These are phyloP conservation scores for Enteromius trimaculatus DNA, from an alignment of 2,797 vertebrate genomes.

Conservation along the genomic window DNA sequence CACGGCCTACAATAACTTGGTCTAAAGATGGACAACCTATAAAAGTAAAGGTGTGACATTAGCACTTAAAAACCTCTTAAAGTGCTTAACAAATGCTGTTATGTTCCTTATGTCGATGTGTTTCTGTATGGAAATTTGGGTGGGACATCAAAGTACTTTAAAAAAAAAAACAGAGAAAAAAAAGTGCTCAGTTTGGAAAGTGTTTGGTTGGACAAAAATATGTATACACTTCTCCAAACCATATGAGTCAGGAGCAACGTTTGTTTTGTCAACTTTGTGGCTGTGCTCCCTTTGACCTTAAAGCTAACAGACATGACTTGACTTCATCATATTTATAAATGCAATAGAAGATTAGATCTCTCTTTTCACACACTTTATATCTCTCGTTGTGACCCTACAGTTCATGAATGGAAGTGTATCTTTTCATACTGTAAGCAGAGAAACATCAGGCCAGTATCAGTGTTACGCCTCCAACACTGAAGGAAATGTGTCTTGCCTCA, in stretches of 20 bases:
- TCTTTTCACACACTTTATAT: neutral
- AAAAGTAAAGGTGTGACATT: conserved; percentile 70
- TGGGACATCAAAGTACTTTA: neutral
- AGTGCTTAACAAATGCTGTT: neutral
- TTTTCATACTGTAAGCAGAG: conserved; percentile 74
- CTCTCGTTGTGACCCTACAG: conserved; percentile 55
- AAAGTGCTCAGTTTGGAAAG: neutral
- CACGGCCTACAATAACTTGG: conserved; percentile 86
- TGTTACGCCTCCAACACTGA: conserved; percentile 89
- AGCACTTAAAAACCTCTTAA: neutral
- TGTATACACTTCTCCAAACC: neutral
- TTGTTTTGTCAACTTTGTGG: conserved; percentile 10
- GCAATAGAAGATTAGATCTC: neutral
- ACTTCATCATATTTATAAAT: neutral
- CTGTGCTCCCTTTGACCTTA: neutral
- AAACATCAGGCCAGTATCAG: conserved; percentile 83
- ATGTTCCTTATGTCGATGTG: neutral
- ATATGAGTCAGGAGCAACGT: neutral
- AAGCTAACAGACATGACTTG: neutral
- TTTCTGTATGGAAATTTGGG: neutral
- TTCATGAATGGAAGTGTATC: conserved; percentile 82
- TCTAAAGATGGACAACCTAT: conserved; percentile 78
- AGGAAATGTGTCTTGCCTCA: conserved; percentile 82
- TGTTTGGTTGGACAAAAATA: neutral
- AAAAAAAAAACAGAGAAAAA: neutral